phyloP scores from a whole-genome alignment of 2,797 vertebrate genomes.

The Periparus ater region DNA sequence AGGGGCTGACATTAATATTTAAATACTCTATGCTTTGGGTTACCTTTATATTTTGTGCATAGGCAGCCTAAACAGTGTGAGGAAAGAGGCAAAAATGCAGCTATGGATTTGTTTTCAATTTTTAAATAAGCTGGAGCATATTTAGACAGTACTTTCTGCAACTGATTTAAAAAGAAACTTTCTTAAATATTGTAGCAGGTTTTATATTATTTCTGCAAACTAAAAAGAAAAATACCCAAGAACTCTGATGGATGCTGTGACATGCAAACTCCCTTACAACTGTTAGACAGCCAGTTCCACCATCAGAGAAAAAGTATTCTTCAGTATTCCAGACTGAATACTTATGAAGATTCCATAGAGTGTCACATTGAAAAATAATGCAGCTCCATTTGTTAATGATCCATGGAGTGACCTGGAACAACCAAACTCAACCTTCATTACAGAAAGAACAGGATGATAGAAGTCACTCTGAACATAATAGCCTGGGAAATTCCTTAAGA shows the following conservation, averaged over 20 bases:
- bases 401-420: neutral
- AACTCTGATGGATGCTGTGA: neutral
- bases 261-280: neutral
- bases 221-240: neutral
- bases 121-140: neutral
- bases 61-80: neutral
- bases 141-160: neutral
- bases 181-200: neutral
- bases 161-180: neutral
- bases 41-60: neutral
- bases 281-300: neutral
- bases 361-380: neutral
- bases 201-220: neutral
- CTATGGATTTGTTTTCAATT: neutral
- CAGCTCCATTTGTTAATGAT: neutral
- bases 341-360: neutral
- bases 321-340: slow-evolving; percentile 14
- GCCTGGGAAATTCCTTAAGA: neutral
- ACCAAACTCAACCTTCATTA: neutral
- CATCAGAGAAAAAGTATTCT: neutral
- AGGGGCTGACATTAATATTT: neutral
- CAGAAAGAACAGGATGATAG: neutral
- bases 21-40: neutral
- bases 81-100: neutral
- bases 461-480: neutral